Evolutionary conservation across 1,140 invertebrate species (phyloP).

Genomic region (Drosophila pachea): DNA sequence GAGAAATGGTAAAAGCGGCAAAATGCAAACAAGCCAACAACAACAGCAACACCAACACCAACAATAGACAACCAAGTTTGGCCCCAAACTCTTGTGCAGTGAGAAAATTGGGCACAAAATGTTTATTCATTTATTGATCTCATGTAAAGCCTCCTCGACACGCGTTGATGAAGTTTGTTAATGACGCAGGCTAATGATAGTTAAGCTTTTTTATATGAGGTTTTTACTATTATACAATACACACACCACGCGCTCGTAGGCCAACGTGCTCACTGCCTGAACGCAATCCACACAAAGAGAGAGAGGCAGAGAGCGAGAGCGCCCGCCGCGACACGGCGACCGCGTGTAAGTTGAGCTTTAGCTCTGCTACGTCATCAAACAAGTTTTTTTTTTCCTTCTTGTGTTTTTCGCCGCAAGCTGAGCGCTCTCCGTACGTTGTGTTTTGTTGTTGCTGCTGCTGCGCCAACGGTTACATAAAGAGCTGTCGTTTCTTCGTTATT

Average conservation of each 20-base stretch:
- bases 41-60: slow-evolving; percentile 18
- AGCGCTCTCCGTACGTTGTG: slow-evolving; percentile 8
- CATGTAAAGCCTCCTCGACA: slow-evolving; percentile 34
- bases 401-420: slow-evolving; percentile 46
- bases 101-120: slow-evolving; percentile 66
- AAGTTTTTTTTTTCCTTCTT: slow-evolving; percentile 35
- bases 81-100: slow-evolving; percentile 52
- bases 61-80: slow-evolving; percentile 38
- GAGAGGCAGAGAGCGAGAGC: slow-evolving; percentile 23
- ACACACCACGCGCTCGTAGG: slow-evolving; percentile 59
- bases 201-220: slow-evolving; percentile 2
- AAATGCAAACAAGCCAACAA: slow-evolving; percentile 72
- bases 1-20: slow-evolving; percentile 78
- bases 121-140: slow-evolving; percentile 74
- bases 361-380: slow-evolving; percentile 64
- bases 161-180: slow-evolving; percentile 24
- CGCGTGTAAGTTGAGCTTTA: slow-evolving; percentile 39
- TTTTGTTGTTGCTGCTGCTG: slow-evolving; percentile 34
- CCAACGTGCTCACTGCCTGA: slow-evolving; percentile 48
- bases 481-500: slow-evolving; percentile 37
- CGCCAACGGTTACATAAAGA: slow-evolving; percentile 67
- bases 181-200: slow-evolving; percentile 27
- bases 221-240: slow-evolving; percentile 65
- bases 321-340: background rate
- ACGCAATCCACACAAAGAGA: slow-evolving; percentile 23